These are phyloP conservation scores for Merodon equestris DNA, from an alignment of 2,888 invertebrate genomes.

Conservation along the genomic window DNA sequence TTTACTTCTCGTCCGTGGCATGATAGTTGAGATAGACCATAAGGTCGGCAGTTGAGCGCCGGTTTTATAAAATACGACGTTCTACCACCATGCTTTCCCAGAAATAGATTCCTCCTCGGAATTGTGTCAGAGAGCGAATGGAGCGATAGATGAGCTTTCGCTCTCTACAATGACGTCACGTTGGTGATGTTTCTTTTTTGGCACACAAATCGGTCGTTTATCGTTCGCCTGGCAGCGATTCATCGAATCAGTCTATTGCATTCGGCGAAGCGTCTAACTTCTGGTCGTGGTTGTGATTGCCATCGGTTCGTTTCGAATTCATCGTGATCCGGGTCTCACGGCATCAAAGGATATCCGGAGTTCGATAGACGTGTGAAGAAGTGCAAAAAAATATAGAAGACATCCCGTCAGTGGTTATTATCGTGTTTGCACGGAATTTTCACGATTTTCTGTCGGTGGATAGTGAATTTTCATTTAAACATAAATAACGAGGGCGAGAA, in stretches of 20 bases:
- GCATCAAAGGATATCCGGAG: conserved; percentile 3
- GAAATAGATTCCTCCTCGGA: conserved; percentile 57
- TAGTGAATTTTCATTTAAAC: conserved; percentile 43
- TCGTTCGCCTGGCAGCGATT: conserved; percentile 22
- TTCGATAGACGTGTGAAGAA: neutral
- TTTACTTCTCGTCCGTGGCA: conserved; percentile 36
- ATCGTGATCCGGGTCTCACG: conserved; percentile 19
- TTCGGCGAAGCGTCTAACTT: conserved; percentile 50
- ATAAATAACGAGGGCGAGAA: neutral
- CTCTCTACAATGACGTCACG: conserved; percentile 65
- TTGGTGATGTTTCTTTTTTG: conserved; percentile 46
- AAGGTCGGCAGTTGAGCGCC: conserved; percentile 16
- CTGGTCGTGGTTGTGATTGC: neutral
- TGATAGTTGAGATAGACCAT: conserved; percentile 59
- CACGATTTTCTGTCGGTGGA: conserved; percentile 20
- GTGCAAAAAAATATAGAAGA: too few species aligned
- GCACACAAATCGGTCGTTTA: conserved; percentile 51
- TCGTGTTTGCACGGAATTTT: neutral
- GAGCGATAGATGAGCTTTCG: conserved; percentile 5
- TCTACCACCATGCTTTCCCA: conserved; percentile 21
- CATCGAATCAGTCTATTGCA: conserved; percentile 60
- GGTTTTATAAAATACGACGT: neutral
- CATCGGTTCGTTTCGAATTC: neutral
- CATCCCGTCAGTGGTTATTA: too few species aligned
- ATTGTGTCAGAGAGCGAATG: conserved; percentile 44